Conservation (phyloP, 2,113 vertebrate species). For the Nothocercus julius region DNA sequence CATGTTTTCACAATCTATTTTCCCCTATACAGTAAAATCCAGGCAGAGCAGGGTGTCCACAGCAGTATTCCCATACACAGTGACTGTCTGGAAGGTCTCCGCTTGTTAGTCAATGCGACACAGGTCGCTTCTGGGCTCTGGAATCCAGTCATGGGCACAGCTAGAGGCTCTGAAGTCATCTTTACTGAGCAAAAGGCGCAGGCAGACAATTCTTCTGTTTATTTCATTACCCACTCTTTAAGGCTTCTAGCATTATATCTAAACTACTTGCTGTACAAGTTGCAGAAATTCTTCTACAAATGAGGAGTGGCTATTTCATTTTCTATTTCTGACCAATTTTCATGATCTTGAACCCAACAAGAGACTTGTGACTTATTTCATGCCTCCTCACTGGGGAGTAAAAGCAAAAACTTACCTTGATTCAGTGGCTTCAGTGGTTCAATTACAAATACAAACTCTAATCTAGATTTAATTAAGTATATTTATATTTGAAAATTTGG, state of each 20-base stretch:
- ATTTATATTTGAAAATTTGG: not conserved
- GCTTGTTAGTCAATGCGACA: not conserved
- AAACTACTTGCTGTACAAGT: not conserved
- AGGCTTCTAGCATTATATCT: not conserved
- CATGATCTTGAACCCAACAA: not conserved
- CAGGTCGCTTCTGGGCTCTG: not conserved
- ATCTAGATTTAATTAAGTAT: not conserved
- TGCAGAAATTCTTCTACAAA: not conserved
- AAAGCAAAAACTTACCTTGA: not conserved
- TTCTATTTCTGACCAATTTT: not conserved
- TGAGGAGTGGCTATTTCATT: not conserved
- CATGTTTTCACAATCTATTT: not conserved
- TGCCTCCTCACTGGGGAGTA: not conserved
- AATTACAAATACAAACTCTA: not conserved
- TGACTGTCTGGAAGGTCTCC: not conserved
- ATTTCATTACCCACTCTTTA: not conserved
- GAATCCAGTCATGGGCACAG: not conserved
- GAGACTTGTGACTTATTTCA: not conserved
- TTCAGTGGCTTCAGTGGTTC: not conserved
- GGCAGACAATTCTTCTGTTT: not conserved
- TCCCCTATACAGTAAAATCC: not conserved
- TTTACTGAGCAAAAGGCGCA: not conserved
- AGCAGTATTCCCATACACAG: not conserved
- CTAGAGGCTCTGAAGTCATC: not conserved
- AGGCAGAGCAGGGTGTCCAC: not conserved